Evolutionary conservation across 2,888 invertebrate species (phyloP).

Genomic region (Harpalus rufipes): DNA sequence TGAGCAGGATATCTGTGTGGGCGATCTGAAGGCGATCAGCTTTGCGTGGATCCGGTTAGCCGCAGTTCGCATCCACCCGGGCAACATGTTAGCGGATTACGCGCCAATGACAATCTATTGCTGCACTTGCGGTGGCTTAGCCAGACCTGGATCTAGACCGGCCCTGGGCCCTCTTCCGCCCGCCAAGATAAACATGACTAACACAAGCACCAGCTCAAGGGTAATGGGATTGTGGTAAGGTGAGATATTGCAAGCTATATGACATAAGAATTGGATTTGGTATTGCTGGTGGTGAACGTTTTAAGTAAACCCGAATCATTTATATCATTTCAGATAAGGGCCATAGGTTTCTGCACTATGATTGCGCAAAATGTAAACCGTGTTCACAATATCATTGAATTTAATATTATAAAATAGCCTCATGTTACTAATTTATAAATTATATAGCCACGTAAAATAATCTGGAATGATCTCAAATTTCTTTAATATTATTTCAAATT

Average conservation of each 20-base stretch:
- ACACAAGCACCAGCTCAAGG: slow-evolving; percentile 1
- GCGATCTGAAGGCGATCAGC: slow-evolving; percentile 32
- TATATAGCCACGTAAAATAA: background rate
- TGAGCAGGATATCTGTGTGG: background rate
- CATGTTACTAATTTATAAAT: background rate
- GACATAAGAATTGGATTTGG: background rate
- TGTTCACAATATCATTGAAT: background rate
- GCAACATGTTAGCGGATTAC: slow-evolving; percentile 70
- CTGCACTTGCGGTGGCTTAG: slow-evolving; percentile 73
- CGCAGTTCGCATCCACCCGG: slow-evolving; percentile 25
- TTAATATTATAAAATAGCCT: background rate
- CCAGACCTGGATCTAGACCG: slow-evolving; percentile 68
- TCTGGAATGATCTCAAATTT: background rate
- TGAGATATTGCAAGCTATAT: background rate
- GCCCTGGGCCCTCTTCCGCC: slow-evolving; percentile 65
- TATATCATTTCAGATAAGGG: too few species aligned
- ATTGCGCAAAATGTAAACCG: too few species aligned
- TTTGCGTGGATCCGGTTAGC: slow-evolving; percentile 34
- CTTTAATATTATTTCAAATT: background rate
- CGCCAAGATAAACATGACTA: slow-evolving; percentile 44
- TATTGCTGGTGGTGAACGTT: too few species aligned
- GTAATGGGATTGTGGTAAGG: background rate
- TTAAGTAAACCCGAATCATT: too few species aligned
- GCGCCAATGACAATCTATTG: slow-evolving; percentile 74
- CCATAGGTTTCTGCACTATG: too few species aligned